A percentile compares a stretch with the other conserved stretches of the same genome.
Evolutionary conservation across 2,888 invertebrate species (phyloP).

Genomic region (Dascillus cervinus): DNA sequence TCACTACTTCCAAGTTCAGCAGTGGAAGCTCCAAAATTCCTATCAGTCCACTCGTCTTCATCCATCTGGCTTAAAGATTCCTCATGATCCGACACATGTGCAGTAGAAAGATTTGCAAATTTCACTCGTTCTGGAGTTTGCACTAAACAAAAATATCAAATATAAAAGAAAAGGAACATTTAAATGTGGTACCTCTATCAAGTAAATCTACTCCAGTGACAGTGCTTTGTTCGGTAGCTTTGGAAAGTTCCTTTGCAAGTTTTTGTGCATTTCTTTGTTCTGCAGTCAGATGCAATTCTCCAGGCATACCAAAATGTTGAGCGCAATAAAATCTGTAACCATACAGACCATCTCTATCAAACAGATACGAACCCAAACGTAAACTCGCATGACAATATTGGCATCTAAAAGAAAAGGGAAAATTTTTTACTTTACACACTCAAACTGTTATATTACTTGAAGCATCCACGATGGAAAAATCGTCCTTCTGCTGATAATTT

Average conservation of each 20-base stretch:
- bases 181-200: slow-evolving; percentile 36
- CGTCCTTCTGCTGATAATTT: slow-evolving; percentile 82
- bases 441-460: slow-evolving; percentile 43
- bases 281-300: slow-evolving; percentile 40
- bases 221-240: slow-evolving; percentile 39
- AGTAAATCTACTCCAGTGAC: slow-evolving; percentile 46
- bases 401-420: slow-evolving; percentile 49
- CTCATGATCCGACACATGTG: slow-evolving; percentile 49
- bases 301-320: slow-evolving; percentile 62
- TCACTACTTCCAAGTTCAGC: slow-evolving; percentile 50
- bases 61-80: slow-evolving; percentile 72
- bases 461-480: slow-evolving; percentile 87
- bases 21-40: slow-evolving; percentile 79
- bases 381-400: slow-evolving; percentile 84
- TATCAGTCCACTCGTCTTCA: slow-evolving; percentile 93
- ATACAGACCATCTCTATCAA: slow-evolving; percentile 60
- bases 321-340: slow-evolving; percentile 68
- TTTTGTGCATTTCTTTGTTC: slow-evolving; percentile 28
- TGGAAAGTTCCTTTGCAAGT: slow-evolving; percentile 12
- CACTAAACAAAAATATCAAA: slow-evolving; percentile 31
- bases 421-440: slow-evolving; percentile 2
- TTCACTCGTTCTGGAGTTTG: slow-evolving; percentile 74
- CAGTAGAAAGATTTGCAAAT: slow-evolving; percentile 63
- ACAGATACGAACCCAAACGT: slow-evolving; percentile 70
- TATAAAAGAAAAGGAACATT: neutral